Evolutionary conservation across 1,140 invertebrate genomes (phyloP).

Genomic region (Drosophila pruinosa): DNA sequence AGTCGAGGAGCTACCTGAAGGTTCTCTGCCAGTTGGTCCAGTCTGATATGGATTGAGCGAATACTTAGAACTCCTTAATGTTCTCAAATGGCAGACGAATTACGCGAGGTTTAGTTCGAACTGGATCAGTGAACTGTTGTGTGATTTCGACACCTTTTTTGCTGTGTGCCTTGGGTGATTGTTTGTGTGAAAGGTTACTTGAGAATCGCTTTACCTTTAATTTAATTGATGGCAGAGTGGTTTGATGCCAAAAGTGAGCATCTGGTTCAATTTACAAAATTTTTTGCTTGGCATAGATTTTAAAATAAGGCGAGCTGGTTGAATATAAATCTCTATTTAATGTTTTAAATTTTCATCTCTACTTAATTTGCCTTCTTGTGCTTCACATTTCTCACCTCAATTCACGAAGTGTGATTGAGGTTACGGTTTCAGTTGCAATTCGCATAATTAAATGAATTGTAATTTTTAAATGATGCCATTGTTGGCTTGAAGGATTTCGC

Average conservation of each 20-base stretch:
- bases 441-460: conserved; percentile 58
- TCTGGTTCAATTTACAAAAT: too few relatives aligned
- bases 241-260: too few relatives aligned
- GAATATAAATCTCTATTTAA: too few relatives aligned
- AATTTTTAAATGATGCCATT: conserved; percentile 53
- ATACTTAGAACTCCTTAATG: background rate
- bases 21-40: too few relatives aligned
- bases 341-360: background rate
- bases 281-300: too few relatives aligned
- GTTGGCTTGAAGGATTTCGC: background rate
- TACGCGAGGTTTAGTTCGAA: background rate
- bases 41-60: too few relatives aligned
- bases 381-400: conserved; percentile 12
- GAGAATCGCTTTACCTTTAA: background rate
- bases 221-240: background rate
- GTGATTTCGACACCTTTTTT: background rate
- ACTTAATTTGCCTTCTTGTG: conserved; percentile 5
- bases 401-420: background rate
- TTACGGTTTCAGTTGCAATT: background rate
- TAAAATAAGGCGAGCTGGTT: too few relatives aligned
- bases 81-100: background rate
- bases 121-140: background rate
- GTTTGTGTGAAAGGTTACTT: background rate
- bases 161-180: background rate
- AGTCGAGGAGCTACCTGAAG: too few relatives aligned